Evolutionary conservation across 1,140 invertebrate species (phyloP).

Genomic region (Lutraria rhynchaena): DNA sequence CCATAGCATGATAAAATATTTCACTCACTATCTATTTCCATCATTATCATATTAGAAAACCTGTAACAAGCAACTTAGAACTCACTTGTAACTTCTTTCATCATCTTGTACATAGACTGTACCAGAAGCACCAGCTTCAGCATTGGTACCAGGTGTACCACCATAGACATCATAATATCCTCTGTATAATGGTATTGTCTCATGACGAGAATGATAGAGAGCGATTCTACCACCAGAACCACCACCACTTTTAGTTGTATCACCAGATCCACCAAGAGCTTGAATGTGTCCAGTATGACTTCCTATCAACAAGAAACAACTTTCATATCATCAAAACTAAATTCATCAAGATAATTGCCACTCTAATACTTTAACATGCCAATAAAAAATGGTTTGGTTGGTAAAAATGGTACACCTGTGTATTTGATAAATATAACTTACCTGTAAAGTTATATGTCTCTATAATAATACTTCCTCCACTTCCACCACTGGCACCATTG

Average conservation of each 20-base stretch:
- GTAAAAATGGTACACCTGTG: neutral
- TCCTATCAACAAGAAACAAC: conserved; percentile 59
- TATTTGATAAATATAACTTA: conserved; percentile 33
- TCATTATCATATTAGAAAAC: too few relatives aligned
- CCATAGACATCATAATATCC: conserved; percentile 68
- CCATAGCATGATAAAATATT: too few relatives aligned
- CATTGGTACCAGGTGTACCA: conserved; percentile 51
- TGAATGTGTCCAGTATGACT: conserved; percentile 76
- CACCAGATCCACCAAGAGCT: conserved; percentile 67
- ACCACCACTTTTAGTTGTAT: conserved; percentile 59
- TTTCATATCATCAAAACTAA: too few relatives aligned
- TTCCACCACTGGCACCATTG: conserved; percentile 67
- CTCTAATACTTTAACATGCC: too few relatives aligned
- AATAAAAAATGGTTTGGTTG: too few relatives aligned
- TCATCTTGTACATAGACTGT: conserved; percentile 67
- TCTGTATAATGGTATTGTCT: conserved; percentile 66
- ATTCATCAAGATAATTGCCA: too few relatives aligned
- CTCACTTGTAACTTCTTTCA: conserved; percentile 45
- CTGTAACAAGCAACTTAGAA: neutral
- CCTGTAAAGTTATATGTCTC: conserved; percentile 74
- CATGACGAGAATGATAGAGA: conserved; percentile 69
- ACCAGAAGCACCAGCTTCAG: conserved; percentile 70
- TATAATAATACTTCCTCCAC: conserved; percentile 74
- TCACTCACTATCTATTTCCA: too few relatives aligned
- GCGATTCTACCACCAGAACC: conserved; percentile 74